Conservation (phyloP, 1,140 invertebrate species). For the Lordiphosa clarofinis region DNA sequence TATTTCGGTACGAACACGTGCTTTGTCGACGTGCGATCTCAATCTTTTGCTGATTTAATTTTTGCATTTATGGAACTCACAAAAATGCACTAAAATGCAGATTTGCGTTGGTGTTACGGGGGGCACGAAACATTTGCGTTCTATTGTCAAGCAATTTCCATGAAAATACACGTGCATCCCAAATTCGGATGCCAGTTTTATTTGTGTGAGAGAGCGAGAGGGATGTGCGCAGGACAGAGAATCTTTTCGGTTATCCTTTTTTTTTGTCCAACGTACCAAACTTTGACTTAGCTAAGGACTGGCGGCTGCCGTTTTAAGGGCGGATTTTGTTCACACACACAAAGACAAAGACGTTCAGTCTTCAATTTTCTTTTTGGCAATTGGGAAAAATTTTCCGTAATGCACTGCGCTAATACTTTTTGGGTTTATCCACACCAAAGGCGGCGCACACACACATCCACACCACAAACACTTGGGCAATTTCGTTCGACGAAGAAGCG, state of each 20-base stretch:
- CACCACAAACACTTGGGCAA: constrained; percentile 13
- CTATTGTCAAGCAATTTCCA: constrained; percentile 23
- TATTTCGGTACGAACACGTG: constrained; percentile 5
- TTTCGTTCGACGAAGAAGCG: constrained; percentile 51
- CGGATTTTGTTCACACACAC: constrained; percentile 51
- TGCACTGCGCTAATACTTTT: constrained; percentile 10
- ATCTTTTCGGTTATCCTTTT: constrained; percentile 27
- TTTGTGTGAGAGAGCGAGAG: constrained; percentile 1
- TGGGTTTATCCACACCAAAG: constrained; percentile 11
- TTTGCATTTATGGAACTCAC: constrained; percentile 14
- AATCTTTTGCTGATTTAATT: constrained; percentile 16
- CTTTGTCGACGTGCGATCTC: not conserved
- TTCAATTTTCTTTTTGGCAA: constrained; percentile 29
- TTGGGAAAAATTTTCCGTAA: constrained; percentile 21
- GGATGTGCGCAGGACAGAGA: constrained; percentile 60
- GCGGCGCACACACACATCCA: constrained; percentile 21
- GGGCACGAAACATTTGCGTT: constrained; percentile 24
- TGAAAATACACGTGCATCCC: constrained; percentile 54
- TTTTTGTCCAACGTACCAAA: constrained; percentile 57
- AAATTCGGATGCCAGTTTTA: not conserved
- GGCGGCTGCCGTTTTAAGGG: constrained; percentile 46
- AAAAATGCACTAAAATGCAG: constrained; percentile 49
- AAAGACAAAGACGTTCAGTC: constrained; percentile 10
- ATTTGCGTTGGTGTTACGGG: constrained; percentile 16
- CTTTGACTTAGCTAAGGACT: constrained; percentile 56